Conservation (phyloP, 2,888 invertebrate genomes). For the Eupithecia vulgata region DNA sequence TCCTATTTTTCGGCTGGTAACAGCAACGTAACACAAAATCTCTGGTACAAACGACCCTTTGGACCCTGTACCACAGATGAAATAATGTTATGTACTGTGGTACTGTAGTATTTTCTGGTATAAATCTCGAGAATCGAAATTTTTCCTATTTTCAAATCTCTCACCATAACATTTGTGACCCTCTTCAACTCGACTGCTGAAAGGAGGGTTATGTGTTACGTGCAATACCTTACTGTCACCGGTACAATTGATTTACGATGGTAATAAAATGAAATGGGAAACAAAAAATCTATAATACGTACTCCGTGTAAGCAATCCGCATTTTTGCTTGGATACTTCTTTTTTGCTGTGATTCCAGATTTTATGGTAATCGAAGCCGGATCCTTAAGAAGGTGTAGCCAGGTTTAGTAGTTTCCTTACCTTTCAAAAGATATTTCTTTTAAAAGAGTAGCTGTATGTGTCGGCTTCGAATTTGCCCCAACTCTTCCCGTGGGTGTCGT, state of each 20-base stretch:
- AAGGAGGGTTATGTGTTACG: conserved; percentile 25
- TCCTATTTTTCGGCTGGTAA: no score
- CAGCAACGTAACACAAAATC: no score
- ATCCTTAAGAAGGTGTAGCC: neutral
- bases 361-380: neutral
- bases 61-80: no score
- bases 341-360: neutral
- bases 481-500: no score
- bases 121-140: conserved; percentile 1
- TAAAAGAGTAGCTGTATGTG: no score
- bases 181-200: conserved; percentile 20
- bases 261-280: conserved; percentile 38
- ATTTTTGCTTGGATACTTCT: neutral
- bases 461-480: no score
- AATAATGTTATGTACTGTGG: no score
- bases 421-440: neutral
- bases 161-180: conserved; percentile 19
- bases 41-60: no score
- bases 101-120: no score
- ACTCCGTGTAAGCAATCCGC: neutral
- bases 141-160: neutral
- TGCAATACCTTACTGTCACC: conserved; percentile 31
- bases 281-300: conserved; percentile 27
- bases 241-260: conserved; percentile 38
- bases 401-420: neutral